A percentile compares a stretch with the other conserved stretches of the same genome.
Conservation (phyloP, 2,797 vertebrate species). For the Poeciliopsis presidionis region DNA sequence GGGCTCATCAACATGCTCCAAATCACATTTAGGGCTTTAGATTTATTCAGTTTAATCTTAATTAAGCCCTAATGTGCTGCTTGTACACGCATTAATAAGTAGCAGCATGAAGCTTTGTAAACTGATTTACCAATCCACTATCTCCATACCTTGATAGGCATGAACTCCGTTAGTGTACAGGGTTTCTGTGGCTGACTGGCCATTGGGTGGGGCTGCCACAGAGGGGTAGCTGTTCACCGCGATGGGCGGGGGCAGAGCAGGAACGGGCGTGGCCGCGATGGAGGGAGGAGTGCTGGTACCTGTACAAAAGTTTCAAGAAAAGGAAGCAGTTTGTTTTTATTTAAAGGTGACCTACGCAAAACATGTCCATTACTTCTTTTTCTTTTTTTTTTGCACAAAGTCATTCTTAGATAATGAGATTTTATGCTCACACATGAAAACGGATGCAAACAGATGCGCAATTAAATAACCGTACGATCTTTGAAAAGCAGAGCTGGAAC, state of each 20-base stretch:
- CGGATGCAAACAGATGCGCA: too few species aligned
- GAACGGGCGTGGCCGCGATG: slow-evolving; percentile 89
- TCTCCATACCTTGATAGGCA: slow-evolving; percentile 89
- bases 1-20: slow-evolving; percentile 50
- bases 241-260: slow-evolving; percentile 88
- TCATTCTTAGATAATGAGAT: too few species aligned
- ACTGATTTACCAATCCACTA: not conserved
- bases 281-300: slow-evolving; percentile 94
- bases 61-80: slow-evolving; percentile 17
- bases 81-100: slow-evolving; percentile 4
- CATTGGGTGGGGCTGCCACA: slow-evolving; percentile 85
- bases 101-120: slow-evolving; percentile 19
- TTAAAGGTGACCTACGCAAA: not conserved
- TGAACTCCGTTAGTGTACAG: slow-evolving; percentile 93
- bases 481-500: too few species aligned
- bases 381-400: too few species aligned
- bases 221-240: slow-evolving; percentile 90
- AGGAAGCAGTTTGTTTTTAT: not conserved
- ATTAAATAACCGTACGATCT: too few species aligned
- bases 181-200: slow-evolving; percentile 88
- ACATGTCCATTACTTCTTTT: too few species aligned
- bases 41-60: slow-evolving; percentile 42
- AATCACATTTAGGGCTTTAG: slow-evolving; percentile 36
- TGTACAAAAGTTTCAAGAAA: slow-evolving; percentile 52
- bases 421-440: too few species aligned